A percentile compares a stretch with the other conserved stretches of the same genome.
Evolutionary conservation across 2,888 invertebrate genomes (phyloP).

Genomic region (Ashinkailepas kermadecensis): DNA sequence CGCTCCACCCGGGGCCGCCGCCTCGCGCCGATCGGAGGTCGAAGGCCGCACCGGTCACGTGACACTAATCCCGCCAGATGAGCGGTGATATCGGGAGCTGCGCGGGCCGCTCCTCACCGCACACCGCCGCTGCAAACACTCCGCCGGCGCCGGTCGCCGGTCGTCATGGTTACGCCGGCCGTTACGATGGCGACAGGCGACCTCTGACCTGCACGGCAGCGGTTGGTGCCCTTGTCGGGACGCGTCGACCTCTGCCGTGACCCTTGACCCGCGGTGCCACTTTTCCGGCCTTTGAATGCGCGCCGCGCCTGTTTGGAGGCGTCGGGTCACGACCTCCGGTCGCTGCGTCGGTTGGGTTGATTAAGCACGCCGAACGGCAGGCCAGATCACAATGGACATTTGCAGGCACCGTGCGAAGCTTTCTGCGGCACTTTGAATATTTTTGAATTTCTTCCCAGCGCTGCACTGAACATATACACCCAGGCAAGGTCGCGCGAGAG

Average conservation of each 20-base stretch:
- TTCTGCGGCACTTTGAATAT: background rate
- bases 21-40: background rate
- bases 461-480: background rate
- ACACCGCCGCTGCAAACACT: background rate
- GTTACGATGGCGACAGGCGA: background rate
- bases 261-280: background rate
- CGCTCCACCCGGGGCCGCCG: background rate
- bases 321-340: background rate
- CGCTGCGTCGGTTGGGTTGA: background rate
- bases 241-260: background rate
- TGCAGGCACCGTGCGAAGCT: background rate
- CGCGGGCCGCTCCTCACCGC: background rate
- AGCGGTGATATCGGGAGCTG: background rate
- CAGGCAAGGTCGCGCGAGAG: too few relatives aligned
- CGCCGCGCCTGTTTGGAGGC: background rate
- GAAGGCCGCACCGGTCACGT: background rate
- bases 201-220: background rate
- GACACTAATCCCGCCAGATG: background rate
- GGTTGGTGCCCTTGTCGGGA: constrained; percentile 10
- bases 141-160: background rate
- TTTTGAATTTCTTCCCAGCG: constrained; percentile 3
- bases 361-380: constrained; percentile 5
- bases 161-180: background rate
- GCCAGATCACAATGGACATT: background rate
- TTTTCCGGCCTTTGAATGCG: background rate